Evolutionary conservation across 2,113 vertebrate genomes (phyloP), one percentile per base, ranked within the genome.

Genomic region (Agelaius tricolor): DNA sequence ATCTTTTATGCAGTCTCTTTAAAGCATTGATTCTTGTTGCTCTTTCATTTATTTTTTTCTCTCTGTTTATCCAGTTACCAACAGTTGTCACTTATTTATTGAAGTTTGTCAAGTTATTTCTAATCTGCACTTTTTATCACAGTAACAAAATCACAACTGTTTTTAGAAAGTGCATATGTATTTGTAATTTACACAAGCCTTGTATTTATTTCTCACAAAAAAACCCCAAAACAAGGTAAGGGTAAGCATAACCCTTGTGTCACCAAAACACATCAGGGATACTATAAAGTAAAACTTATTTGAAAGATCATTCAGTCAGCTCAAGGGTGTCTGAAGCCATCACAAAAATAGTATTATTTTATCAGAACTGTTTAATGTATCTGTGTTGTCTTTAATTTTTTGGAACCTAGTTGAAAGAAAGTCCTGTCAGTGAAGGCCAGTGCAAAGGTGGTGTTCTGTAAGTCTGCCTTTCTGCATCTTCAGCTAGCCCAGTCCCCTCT

Each of bases 371-470:
- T 30, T n/a, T 35, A 35, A 58, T 43, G 13, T 66, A 23, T 5
- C 22, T 65, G 7, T 43, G 5, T 17, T 51, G 2, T 31, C 22
- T 65, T 89, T 28, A 72, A 30, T 47, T 54, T 78, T 82, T 71
- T 87, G 11, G 21, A 79, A 7, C 10, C 4, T 54, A 10, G 1
- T 18, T 78, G 27, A 84, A 73, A 14, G 17, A 55, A 76, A 39
- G 10, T 28, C 41, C 57, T 74, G 19, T n/a, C 15, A 28, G 12
- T n/a, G 51, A 66, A n/a, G 30, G 23, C 15, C 15, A 10, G 7
- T n/a, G 51, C 6, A 75, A 49, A n/a, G 19, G 3, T 46, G 22
- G 2, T 0, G 0, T 39, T 63, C 11, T n/a, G 7, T n/a, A 75
- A 57, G 10, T 47, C 12, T 23, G 28, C 30, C 23, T 57, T 39